Evolutionary conservation across 2,888 invertebrate species (phyloP), one percentile per base, ranked within the genome.

Genomic region (Dendrolimus pini): DNA sequence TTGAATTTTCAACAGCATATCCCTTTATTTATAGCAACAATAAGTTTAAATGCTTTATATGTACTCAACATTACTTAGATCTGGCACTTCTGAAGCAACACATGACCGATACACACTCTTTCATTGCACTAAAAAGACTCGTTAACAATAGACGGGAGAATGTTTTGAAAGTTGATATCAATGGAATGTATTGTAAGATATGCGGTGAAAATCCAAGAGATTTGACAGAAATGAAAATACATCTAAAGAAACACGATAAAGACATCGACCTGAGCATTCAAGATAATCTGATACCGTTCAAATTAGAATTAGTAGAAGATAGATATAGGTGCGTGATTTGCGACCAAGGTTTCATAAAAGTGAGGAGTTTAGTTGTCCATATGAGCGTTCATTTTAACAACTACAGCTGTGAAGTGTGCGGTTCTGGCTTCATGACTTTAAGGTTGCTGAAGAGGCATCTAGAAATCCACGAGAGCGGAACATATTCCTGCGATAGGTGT

Each of bases 301-400:
- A 84, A 61, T 62, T 90, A 0, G 80, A 82, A 9, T 64, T 75
- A 0, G 64, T 68, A 0, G 78, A 77, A 1, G 82, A 79, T 1
- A 75, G 79, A 0, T 89, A 84, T 61, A 78, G 74, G 60, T 90
- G 90, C 60, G 88, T 86, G 0, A 75, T 90, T 18, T 90, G 90
- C 60, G 74, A 82, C 1, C 74, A 86, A 55, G 75, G 63, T 7
- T 89, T 90, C 55, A 83, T 88, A 41, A 89, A 90, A 80, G 76
- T 89, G 0, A 71, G 89, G 2, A 82, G 84, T 53, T 67, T 90
- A 18, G 89, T 89, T 0, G 89, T 89, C 2, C 90, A 90, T 56
- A 90, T 90, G 90, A 89, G 88, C 60, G 86, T 84, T 0, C 90
- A 90, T 59, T 90, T 90, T 55, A 89, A 83, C 56, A 89, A 89